phyloP scores from a whole-genome alignment of 2,797 vertebrate species.

The Oryzias sinensis region DNA sequence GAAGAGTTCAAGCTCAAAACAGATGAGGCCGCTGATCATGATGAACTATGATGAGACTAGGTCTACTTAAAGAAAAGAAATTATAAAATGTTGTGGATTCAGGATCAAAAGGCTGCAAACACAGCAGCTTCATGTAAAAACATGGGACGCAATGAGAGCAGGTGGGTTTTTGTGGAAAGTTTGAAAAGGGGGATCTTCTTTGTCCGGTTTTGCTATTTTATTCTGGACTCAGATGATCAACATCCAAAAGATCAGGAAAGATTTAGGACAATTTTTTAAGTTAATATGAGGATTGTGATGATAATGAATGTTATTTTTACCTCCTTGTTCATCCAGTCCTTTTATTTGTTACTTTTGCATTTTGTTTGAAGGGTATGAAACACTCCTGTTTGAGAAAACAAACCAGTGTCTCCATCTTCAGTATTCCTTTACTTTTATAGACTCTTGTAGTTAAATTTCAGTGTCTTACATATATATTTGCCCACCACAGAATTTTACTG shows the following conservation, averaged over 20 bases:
- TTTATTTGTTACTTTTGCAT: constrained; percentile 28
- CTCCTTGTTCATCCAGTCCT: constrained; percentile 25
- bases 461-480: constrained; percentile 4
- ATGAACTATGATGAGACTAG: constrained; percentile 86
- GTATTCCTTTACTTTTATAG: constrained; percentile 11
- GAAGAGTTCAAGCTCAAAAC: constrained; percentile 95
- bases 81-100: constrained; percentile 21
- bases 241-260: neutral
- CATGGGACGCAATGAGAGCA: constrained; percentile 20
- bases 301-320: constrained; percentile 39
- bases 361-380: constrained; percentile 48
- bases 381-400: constrained; percentile 41
- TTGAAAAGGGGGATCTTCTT: constrained; percentile 5
- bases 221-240: constrained; percentile 23
- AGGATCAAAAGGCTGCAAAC: constrained; percentile 29
- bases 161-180: constrained; percentile 15
- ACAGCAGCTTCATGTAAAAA: neutral
- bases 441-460: constrained; percentile 10
- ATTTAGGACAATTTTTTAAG: constrained; percentile 12
- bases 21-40: constrained; percentile 85
- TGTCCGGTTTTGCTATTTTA: constrained; percentile 11
- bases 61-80: constrained; percentile 2
- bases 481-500: too few relatives aligned
- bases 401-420: constrained; percentile 25
- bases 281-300: constrained; percentile 26